Evolutionary conservation across 2,888 invertebrate species (phyloP).

Genomic region (Acanthoscelides obtectus): DNA sequence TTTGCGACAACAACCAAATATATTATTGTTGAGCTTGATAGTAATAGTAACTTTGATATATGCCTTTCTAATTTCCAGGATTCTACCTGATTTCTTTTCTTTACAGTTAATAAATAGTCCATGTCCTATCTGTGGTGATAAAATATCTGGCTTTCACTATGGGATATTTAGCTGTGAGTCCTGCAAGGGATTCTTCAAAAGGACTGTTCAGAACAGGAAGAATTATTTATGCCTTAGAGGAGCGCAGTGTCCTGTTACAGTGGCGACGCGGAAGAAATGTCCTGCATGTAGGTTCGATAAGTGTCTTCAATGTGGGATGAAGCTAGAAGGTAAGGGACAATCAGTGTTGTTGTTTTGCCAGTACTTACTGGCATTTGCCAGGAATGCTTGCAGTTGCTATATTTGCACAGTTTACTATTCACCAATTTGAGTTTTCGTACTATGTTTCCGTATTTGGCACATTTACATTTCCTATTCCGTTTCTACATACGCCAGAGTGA

Average conservation of each 20-base stretch:
- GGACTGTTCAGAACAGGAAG: slow-evolving; percentile 97
- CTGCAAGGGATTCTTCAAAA: slow-evolving; percentile 96
- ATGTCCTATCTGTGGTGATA: slow-evolving; percentile 93
- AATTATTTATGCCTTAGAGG: slow-evolving; percentile 91
- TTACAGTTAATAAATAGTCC: slow-evolving; percentile 84
- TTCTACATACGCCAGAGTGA: too few species aligned
- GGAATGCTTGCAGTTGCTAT: background rate
- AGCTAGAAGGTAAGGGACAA: slow-evolving; percentile 73
- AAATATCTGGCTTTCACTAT: slow-evolving; percentile 95
- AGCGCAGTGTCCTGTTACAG: slow-evolving; percentile 87
- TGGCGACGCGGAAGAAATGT: slow-evolving; percentile 92
- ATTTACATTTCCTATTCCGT: too few species aligned
- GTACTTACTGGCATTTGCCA: too few species aligned
- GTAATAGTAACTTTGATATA: background rate
- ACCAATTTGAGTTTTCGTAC: background rate
- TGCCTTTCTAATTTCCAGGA: slow-evolving; percentile 1
- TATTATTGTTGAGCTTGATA: background rate
- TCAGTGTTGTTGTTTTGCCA: slow-evolving; percentile 5
- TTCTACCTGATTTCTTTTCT: slow-evolving; percentile 52
- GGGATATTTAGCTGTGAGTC: slow-evolving; percentile 98
- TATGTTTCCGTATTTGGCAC: too few species aligned
- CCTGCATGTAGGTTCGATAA: slow-evolving; percentile 96
- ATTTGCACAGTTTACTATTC: background rate
- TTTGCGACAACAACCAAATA: too few species aligned
- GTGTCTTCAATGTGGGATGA: slow-evolving; percentile 95